These are phyloP conservation scores for Semotilus atromaculatus DNA, from an alignment of 2,797 vertebrate genomes.

Conservation along the genomic window DNA sequence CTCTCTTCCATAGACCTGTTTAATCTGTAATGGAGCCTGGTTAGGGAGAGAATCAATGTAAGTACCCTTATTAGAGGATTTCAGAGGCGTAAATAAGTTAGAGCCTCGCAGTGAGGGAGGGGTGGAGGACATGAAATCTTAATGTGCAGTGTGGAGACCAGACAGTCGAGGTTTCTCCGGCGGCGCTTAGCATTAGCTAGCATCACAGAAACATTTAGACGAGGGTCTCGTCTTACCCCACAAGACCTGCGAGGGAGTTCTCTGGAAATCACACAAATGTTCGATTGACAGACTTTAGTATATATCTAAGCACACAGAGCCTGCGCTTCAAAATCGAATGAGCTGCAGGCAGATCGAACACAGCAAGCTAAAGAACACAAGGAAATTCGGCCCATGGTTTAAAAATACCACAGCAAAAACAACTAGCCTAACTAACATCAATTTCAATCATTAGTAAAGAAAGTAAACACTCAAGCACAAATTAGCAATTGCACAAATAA, in stretches of 20 bases:
- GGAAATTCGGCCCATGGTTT: no score
- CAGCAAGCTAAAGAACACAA: no score
- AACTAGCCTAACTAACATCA: no score
- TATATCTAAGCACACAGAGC: not conserved
- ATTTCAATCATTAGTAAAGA: no score
- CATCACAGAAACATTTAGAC: slow-evolving; percentile 68
- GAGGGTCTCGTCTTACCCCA: slow-evolving; percentile 62
- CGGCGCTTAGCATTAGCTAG: slow-evolving; percentile 64
- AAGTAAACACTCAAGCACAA: no score
- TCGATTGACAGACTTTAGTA: not conserved
- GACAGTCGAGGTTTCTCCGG: slow-evolving; percentile 43
- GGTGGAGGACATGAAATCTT: slow-evolving; percentile 69
- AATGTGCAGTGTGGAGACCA: slow-evolving; percentile 64
- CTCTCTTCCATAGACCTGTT: slow-evolving; percentile 67
- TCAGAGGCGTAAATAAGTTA: slow-evolving; percentile 68
- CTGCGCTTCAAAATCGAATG: no score
- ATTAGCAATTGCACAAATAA: no score
- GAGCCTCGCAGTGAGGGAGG: slow-evolving; percentile 47
- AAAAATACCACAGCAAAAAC: no score
- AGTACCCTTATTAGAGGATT: slow-evolving; percentile 80
- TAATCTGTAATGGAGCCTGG: slow-evolving; percentile 73
- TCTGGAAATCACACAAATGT: not conserved
- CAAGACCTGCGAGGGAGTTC: not conserved
- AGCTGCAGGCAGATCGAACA: no score
- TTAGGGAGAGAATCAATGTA: slow-evolving; percentile 77